Evolutionary conservation across 2,113 vertebrate genomes (phyloP), one percentile per base, ranked within the genome.

Genomic region (Variabilichromis moorii): DNA sequence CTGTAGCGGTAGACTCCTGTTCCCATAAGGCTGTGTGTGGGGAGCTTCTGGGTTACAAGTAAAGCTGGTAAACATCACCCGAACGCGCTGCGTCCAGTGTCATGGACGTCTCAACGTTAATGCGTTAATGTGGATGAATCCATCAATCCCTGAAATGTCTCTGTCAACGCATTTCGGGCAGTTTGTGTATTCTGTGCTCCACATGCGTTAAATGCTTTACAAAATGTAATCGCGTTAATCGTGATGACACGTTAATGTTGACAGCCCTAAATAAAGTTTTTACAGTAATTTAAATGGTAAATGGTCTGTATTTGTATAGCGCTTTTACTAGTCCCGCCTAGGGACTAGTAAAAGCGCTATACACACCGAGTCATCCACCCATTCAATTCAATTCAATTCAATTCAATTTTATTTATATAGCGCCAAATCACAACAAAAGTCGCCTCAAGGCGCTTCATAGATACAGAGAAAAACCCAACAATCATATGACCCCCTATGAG

Each of bases 41-140:
- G 13, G 55, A 57, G 0, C 24, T 8, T 57, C 24, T 0, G 1
- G 55, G 24, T 57, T 0, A 57, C 24, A 0, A 16, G 55, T 57
- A 57, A 57, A 1, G 54, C 0, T 57, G 55, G 1, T 28, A 57
- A 57, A 57, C 24, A 28, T 57, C 54, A 57, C 54, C 24, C 12
- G 0, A 57, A 14, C 7, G 1, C 4, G 24, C 4, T 2, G 24
- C 54, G 0, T 57, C 24, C 13, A 1, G 13, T 57, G n/a, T 55
- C 11, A 54, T 45, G 12, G 5, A 45, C 13, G 42, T 5, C 24
- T 57, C 24, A 57, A 6, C 5, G 0, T 59, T 59, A 55, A 55
- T 55, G 54, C 0, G 21, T 55, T 55, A 59, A 31, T 31, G 57
- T 59, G 26, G 5, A 61, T 61, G 33, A 33, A 33, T 61, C 57